Evolutionary conservation across 2,113 vertebrate species (phyloP), one percentile per base, ranked within the genome.

Genomic region (Phalacrocorax carbo): DNA sequence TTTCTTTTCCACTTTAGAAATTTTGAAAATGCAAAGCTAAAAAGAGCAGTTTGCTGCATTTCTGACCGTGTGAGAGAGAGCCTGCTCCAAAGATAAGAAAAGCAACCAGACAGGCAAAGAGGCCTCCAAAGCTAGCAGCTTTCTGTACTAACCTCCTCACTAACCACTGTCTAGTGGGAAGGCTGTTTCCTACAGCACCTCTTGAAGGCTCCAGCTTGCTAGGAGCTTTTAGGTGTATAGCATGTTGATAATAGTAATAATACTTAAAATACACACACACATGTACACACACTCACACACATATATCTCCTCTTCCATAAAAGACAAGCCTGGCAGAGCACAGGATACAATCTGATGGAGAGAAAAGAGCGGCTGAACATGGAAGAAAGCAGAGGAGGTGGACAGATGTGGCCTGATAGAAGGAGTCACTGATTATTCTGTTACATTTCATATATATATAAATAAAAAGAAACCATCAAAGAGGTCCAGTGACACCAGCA

Each of bases 181-280:
- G 79, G 75, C 92, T 9, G 36, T 85, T 88, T 96, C 95, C 82
- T 90, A 97, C 89, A 96, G 97, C 94, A 97, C 94, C 97, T 96
- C 89, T 71, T 94, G 94, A 97, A 94, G 93, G 91, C 94, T 96
- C 94, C 94, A 90, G 79, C 82, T 97, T 91, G 57, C 66, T 90
- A 82, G 91, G 93, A 94, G 93, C 90, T 97, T 97, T 97, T 97
- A 95, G 79, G 93, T 92, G 71, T 97, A 89, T 90, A 96, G 91
- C 89, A 87, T 55, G 64, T 97, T 77, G 46, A 70, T 66, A 95
- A 86, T 57, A 96, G 66, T 60, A 88, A 44, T 84, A 91, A 77
- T 89, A 91, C 52, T 57, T 86, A 91, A 96, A 93, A 90, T 62
- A 96, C 75, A 83, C 70, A 93, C 73, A 80, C 68, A 12, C 3